Conservation (phyloP, 2,113 vertebrate species). For the Tragelaphus strepsiceros region DNA sequence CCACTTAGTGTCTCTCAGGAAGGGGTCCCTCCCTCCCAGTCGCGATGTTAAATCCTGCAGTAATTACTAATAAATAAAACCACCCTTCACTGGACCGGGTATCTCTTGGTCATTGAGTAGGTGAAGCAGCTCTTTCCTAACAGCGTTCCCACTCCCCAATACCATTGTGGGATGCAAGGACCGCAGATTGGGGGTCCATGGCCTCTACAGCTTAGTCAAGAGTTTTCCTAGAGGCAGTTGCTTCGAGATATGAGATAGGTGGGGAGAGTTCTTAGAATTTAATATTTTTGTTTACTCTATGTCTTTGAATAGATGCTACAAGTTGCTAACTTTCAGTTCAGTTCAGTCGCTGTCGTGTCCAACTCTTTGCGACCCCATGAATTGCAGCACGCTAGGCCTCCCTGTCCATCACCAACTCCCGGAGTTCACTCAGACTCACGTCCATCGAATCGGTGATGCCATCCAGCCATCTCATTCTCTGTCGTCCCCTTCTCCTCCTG, state of each 20-base stretch:
- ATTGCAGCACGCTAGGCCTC: too few species aligned
- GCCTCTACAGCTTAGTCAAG: neutral
- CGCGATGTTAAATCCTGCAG: neutral
- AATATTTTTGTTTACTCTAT: neutral
- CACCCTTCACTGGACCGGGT: neutral
- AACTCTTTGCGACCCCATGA: too few species aligned
- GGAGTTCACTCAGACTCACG: too few species aligned
- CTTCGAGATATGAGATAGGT: rapidly evolving
- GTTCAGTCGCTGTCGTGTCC: too few species aligned
- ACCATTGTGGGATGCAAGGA: neutral
- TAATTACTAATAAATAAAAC: neutral
- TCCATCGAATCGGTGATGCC: too few species aligned
- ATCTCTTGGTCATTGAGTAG: neutral
- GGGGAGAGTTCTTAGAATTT: neutral
- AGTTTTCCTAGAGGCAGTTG: neutral
- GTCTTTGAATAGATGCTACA: neutral
- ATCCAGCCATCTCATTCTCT: too few species aligned
- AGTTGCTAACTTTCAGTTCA: neutral
- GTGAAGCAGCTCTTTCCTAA: neutral
- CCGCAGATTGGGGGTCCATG: neutral
- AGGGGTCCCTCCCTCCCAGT: neutral
- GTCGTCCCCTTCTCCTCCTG: too few species aligned
- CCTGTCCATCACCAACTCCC: too few species aligned
- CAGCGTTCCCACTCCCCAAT: too few species aligned
- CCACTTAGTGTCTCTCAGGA: neutral